Conservation (phyloP, 2,888 invertebrate species). For the Drosophila flavopinicola region DNA sequence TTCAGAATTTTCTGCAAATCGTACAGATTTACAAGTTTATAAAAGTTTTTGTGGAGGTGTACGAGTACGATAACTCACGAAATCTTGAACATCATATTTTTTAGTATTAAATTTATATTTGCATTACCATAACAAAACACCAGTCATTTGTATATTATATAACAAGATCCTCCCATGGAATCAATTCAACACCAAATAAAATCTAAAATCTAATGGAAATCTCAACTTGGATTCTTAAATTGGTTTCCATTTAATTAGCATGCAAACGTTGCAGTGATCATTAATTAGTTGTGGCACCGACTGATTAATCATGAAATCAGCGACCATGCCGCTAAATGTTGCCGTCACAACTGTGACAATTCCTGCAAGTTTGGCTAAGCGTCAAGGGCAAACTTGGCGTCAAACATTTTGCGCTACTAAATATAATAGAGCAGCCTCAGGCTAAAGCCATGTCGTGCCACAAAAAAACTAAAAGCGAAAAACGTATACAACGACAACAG, state of each 20-base stretch:
- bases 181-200: no score
- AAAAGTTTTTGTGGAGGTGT: no score
- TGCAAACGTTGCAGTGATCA: conserved; percentile 59
- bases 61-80: no score
- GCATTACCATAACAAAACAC: no score
- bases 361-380: conserved; percentile 40
- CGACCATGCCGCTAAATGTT: conserved; percentile 59
- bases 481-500: conserved; percentile 34
- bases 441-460: conserved; percentile 62
- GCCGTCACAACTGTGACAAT: conserved; percentile 38
- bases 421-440: conserved; percentile 47
- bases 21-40: no score
- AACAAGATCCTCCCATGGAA: no score
- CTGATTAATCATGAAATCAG: conserved; percentile 60
- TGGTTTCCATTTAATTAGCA: conserved; percentile 68
- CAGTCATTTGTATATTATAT: no score
- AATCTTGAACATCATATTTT: no score
- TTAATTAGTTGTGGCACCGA: conserved; percentile 68
- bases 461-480: conserved; percentile 31
- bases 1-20: no score
- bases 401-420: conserved; percentile 52
- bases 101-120: no score
- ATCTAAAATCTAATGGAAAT: no score
- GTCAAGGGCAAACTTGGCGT: conserved; percentile 69
- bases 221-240: conserved; percentile 34